phyloP scores from a whole-genome alignment of 2,113 vertebrate species.

The Penelope pileata region DNA sequence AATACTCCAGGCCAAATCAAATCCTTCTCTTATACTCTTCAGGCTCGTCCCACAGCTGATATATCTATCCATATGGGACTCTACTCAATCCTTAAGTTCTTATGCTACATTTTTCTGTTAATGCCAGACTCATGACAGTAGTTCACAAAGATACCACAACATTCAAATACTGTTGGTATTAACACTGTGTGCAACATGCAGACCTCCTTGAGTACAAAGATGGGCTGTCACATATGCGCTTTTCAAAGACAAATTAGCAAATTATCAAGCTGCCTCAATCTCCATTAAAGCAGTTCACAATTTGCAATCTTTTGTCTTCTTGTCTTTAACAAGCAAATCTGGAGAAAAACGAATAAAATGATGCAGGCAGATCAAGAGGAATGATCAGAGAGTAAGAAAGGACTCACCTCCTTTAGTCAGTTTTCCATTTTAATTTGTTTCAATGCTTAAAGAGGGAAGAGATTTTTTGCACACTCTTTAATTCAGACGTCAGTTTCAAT shows the following conservation, averaged over 20 bases:
- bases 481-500: constrained; percentile 47
- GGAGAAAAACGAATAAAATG: neutral
- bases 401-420: constrained; percentile 74
- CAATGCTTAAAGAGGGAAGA: constrained; percentile 8
- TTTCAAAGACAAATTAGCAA: neutral
- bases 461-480: neutral
- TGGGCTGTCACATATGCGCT: neutral
- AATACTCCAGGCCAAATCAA: neutral
- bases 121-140: neutral
- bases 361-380: neutral
- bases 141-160: neutral
- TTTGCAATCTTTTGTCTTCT: neutral
- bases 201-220: neutral
- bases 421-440: constrained; percentile 68
- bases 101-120: neutral
- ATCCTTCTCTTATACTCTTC: neutral
- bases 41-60: neutral
- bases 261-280: neutral
- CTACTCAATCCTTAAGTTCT: neutral
- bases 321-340: neutral
- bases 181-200: neutral
- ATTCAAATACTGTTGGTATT: neutral
- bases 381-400: neutral
- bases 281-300: neutral
- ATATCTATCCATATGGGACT: neutral